phyloP scores from a whole-genome alignment of 2,797 vertebrate genomes.

The Salarias fasciatus region DNA sequence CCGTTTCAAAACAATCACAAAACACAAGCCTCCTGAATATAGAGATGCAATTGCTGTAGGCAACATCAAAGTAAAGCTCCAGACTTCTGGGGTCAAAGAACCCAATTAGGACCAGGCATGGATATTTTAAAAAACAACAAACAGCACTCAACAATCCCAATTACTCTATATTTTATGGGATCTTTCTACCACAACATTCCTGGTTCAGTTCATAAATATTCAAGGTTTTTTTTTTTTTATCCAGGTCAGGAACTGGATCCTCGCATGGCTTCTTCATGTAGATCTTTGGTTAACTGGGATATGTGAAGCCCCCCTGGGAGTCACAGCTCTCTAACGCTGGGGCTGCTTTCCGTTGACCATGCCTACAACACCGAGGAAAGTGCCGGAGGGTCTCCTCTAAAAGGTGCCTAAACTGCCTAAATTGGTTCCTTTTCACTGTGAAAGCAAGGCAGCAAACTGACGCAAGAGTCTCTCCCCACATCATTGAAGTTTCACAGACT shows the following conservation, averaged over 20 bases:
- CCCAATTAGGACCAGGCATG: slow-evolving; percentile 23
- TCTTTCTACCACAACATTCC: slow-evolving; percentile 2
- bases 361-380: slow-evolving; percentile 10
- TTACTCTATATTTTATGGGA: slow-evolving; percentile 3
- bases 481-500: slow-evolving; percentile 31
- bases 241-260: slow-evolving; percentile 16
- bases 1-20: slow-evolving; percentile 27
- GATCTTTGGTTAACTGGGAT: slow-evolving; percentile 8
- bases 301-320: slow-evolving; percentile 15
- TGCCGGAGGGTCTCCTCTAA: slow-evolving; percentile 8
- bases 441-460: slow-evolving; percentile 22
- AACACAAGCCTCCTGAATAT: slow-evolving; percentile 25
- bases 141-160: slow-evolving; percentile 2
- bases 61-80: slow-evolving; percentile 33
- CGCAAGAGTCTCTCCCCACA: slow-evolving; percentile 25
- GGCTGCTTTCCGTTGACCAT: slow-evolving; percentile 16
- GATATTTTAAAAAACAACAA: slow-evolving; percentile 17
- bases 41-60: slow-evolving; percentile 33
- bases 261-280: slow-evolving; percentile 6
- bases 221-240: slow-evolving; percentile 23
- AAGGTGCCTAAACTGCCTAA: slow-evolving; percentile 25
- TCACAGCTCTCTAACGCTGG: slow-evolving; percentile 8
- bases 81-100: slow-evolving; percentile 22
- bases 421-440: slow-evolving; percentile 21
- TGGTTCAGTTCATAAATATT: slow-evolving; percentile 16